phyloP scores from a whole-genome alignment of 35 echinoderm and acorn worm species.

The Amphiura filiformis region DNA sequence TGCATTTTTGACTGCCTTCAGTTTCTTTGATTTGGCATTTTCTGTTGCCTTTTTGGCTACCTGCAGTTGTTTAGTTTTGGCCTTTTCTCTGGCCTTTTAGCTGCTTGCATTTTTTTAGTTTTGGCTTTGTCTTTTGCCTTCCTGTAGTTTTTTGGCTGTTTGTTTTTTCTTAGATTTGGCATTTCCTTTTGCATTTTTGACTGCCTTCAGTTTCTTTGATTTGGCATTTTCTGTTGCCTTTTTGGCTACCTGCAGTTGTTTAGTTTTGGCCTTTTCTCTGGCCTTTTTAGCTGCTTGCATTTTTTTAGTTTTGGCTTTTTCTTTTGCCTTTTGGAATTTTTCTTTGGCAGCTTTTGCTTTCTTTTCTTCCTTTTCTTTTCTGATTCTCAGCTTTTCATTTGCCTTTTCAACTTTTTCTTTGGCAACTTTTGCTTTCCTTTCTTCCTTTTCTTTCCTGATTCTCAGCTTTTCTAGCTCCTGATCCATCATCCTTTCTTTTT shows the following conservation, averaged over 20 bases:
- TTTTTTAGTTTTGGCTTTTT: neutral
- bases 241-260: neutral
- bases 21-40: neutral
- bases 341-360: neutral
- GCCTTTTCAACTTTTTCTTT: neutral
- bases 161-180: neutral
- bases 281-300: neutral
- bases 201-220: neutral
- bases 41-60: neutral
- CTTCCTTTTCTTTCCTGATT: neutral
- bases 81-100: neutral
- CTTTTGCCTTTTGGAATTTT: neutral
- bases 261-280: neutral
- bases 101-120: neutral
- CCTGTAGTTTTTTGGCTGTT: neutral
- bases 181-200: neutral
- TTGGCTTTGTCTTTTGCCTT: neutral
- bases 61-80: neutral
- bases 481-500: neutral
- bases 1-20: neutral
- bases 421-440: neutral
- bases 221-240: neutral
- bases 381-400: neutral
- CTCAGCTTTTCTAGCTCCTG: neutral
- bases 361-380: neutral